Conservation (phyloP, 2,888 invertebrate genomes). For the Vannuccia rotundouncinata region DNA sequence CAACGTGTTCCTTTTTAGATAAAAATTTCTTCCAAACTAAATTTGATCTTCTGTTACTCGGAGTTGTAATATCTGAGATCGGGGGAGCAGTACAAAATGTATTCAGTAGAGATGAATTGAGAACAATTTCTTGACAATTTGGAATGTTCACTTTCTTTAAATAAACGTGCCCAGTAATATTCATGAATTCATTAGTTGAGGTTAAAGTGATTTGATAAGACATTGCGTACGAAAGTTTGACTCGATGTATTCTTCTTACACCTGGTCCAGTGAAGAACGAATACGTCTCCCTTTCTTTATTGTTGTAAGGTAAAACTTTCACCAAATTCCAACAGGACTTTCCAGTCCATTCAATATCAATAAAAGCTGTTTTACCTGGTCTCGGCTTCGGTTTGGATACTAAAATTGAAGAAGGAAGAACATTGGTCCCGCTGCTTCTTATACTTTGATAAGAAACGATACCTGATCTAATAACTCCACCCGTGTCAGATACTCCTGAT, state of each 20-base stretch:
- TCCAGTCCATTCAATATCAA: background rate
- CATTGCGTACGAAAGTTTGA: background rate
- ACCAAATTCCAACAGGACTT: background rate
- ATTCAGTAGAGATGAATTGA: background rate
- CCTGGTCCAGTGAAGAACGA: background rate
- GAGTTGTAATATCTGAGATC: background rate
- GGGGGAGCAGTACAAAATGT: background rate
- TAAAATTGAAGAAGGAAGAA: background rate
- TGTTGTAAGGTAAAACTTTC: background rate
- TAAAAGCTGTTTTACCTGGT: background rate
- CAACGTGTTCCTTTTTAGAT: background rate
- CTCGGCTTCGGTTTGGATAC: background rate
- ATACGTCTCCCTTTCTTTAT: background rate
- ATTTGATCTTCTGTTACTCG: background rate
- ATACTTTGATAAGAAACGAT: background rate
- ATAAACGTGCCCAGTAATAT: background rate
- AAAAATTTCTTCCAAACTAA: background rate
- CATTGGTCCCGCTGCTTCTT: background rate
- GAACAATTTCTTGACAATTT: background rate
- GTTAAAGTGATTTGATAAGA: background rate
- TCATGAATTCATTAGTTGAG: background rate
- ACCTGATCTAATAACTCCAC: background rate
- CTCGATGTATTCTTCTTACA: background rate
- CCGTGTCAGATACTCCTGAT: background rate
- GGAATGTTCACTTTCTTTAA: background rate